Conservation (phyloP, 1,140 invertebrate genomes). For the Wasmannia auropunctata region DNA sequence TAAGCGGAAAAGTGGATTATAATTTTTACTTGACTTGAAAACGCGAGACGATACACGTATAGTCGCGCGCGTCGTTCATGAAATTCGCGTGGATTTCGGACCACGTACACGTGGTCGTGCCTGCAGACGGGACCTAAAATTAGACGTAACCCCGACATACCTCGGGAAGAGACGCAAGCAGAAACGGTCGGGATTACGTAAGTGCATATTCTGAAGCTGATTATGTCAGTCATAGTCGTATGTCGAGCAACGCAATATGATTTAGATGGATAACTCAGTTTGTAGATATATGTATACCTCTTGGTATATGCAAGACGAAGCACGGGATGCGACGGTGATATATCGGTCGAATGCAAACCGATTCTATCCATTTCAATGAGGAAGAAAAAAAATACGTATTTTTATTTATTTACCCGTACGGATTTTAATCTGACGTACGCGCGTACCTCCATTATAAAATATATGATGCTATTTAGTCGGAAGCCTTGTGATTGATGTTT, state of each 20-base stretch:
- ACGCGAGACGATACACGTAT: not conserved
- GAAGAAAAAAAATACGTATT: not conserved
- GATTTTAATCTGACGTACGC: not conserved
- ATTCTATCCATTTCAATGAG: not conserved
- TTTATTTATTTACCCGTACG: not conserved
- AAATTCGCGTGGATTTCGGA: slow-evolving; percentile 34
- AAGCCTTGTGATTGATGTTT: not conserved
- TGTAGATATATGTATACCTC: not conserved
- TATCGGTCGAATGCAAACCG: slow-evolving; percentile 1
- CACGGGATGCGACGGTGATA: not conserved
- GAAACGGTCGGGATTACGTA: slow-evolving; percentile 57
- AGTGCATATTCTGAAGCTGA: slow-evolving; percentile 47
- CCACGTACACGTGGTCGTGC: not conserved
- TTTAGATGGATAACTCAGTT: slow-evolving; percentile 14
- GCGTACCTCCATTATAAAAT: not conserved
- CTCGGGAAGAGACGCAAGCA: slow-evolving; percentile 30
- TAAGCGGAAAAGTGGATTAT: not conserved
- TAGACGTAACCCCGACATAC: slow-evolving; percentile 67
- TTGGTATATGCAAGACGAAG: not conserved
- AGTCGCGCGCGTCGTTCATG: not conserved
- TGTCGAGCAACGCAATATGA: not conserved
- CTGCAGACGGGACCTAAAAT: slow-evolving; percentile 55
- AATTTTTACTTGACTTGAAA: not conserved
- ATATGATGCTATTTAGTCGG: not conserved
- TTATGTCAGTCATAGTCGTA: slow-evolving; percentile 38